Percentiles rank a stretch among this genome's conserved stretches.
Evolutionary conservation across 1,140 invertebrate genomes (phyloP).

Genomic region (Heliconius melpomene): DNA sequence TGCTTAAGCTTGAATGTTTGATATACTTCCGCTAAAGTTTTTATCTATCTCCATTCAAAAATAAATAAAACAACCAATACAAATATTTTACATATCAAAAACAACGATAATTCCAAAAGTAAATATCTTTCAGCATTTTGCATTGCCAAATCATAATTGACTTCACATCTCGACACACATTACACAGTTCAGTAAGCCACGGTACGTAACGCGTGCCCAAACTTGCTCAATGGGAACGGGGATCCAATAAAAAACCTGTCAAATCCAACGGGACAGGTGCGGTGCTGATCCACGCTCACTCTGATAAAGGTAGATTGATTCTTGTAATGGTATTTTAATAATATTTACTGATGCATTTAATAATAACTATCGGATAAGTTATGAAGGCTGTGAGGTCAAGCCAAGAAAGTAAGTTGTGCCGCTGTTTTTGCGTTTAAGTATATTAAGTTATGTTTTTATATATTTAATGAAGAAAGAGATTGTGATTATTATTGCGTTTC

Average conservation of each 20-base stretch:
- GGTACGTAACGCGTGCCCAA: conserved; percentile 65
- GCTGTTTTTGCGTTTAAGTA: too few relatives aligned
- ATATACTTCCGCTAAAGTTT: neutral
- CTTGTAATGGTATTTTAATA: neutral
- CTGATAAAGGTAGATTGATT: conserved; percentile 9
- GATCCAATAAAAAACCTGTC: conserved; percentile 71
- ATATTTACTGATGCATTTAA: neutral
- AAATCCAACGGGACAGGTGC: conserved; percentile 62
- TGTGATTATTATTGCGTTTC: too few relatives aligned
- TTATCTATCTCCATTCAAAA: too few relatives aligned
- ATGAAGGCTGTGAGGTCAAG: too few relatives aligned
- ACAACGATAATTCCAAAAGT: neutral
- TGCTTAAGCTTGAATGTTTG: neutral
- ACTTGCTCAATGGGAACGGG: conserved; percentile 66
- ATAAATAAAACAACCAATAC: too few relatives aligned
- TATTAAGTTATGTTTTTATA: too few relatives aligned
- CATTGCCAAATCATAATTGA: conserved; percentile 47
- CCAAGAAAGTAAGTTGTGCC: too few relatives aligned
- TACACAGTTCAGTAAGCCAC: conserved; percentile 61
- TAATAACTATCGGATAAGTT: neutral
- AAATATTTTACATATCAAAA: neutral
- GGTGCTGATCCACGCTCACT: conserved; percentile 1
- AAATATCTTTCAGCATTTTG: neutral
- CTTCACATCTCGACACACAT: conserved; percentile 53
- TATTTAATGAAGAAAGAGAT: too few relatives aligned